phyloP scores from a whole-genome alignment of 1,140 invertebrate species.

The Glossosoma conforme region DNA sequence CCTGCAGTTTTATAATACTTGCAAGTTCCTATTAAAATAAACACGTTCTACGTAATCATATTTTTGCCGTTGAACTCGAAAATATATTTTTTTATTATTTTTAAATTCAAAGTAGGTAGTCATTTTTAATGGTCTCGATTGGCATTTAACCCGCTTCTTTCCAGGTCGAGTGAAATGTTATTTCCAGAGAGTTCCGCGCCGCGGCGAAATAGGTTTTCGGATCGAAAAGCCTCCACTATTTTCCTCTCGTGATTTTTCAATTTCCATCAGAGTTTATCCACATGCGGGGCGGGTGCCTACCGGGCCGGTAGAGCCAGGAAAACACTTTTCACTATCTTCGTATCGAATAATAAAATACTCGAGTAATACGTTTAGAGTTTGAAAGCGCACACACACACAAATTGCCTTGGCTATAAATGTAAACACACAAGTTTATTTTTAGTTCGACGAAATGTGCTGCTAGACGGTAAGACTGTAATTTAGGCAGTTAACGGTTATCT shows the following conservation, averaged over 20 bases:
- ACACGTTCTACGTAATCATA: no score
- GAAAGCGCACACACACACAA: no score
- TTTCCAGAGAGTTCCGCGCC: no score
- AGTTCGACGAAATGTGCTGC: no score
- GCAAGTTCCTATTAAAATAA: no score
- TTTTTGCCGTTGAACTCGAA: not conserved
- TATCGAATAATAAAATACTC: not conserved
- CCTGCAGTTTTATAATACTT: no score
- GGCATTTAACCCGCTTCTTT: conserved; percentile 12
- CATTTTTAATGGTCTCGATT: conserved; percentile 2
- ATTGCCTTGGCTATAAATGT: no score
- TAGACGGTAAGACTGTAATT: no score
- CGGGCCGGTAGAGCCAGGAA: not conserved
- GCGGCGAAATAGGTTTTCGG: conserved; percentile 12
- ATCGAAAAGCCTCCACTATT: conserved; percentile 3
- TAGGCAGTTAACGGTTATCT: no score
- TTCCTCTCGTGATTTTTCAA: conserved; percentile 9
- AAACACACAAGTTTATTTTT: no score
- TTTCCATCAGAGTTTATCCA: conserved; percentile 18
- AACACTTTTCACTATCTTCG: not conserved
- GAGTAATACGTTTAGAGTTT: conserved; percentile 1
- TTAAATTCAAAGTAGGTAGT: not conserved
- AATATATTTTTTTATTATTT: conserved; percentile 2
- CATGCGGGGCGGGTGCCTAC: not conserved
- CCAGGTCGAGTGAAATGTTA: conserved; percentile 9